These are phyloP conservation scores for Calephelis virginiensis DNA, from an alignment of 1,140 invertebrate genomes.

Conservation along the genomic window DNA sequence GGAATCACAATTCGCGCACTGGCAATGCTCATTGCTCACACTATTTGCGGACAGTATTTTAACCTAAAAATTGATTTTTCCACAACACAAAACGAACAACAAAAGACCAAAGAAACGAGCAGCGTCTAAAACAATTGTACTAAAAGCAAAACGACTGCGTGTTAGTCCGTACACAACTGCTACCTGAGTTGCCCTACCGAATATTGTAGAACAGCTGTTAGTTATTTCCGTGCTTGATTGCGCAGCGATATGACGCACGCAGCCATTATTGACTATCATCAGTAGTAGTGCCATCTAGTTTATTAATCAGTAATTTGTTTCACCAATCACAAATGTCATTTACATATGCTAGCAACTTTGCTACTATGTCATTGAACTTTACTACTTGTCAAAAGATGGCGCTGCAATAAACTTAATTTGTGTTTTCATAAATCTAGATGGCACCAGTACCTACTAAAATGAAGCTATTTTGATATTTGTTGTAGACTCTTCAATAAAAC, in stretches of 20 bases:
- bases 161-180: slow-evolving; percentile 59
- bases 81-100: slow-evolving; percentile 16
- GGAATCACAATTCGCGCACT: slow-evolving; percentile 58
- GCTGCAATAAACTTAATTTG: neutral
- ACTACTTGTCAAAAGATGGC: neutral
- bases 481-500: no score
- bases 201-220: slow-evolving; percentile 78
- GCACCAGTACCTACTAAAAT: neutral
- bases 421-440: neutral
- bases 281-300: slow-evolving; percentile 30
- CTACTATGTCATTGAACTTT: neutral
- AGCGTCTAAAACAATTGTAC: slow-evolving; percentile 63
- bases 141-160: slow-evolving; percentile 69
- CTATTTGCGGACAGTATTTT: slow-evolving; percentile 16
- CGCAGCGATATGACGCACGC: slow-evolving; percentile 68
- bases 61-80: slow-evolving; percentile 10
- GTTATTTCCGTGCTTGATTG: slow-evolving; percentile 75
- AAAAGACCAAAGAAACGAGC: slow-evolving; percentile 19
- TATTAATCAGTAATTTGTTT: neutral
- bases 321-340: neutral
- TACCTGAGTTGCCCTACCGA: slow-evolving; percentile 72
- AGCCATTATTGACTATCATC: slow-evolving; percentile 59
- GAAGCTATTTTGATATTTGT: no score
- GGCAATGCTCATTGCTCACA: slow-evolving; percentile 17
- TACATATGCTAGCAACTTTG: neutral